phyloP scores from a whole-genome alignment of 2,888 invertebrate species.

The Rhogogaster chlorosoma region DNA sequence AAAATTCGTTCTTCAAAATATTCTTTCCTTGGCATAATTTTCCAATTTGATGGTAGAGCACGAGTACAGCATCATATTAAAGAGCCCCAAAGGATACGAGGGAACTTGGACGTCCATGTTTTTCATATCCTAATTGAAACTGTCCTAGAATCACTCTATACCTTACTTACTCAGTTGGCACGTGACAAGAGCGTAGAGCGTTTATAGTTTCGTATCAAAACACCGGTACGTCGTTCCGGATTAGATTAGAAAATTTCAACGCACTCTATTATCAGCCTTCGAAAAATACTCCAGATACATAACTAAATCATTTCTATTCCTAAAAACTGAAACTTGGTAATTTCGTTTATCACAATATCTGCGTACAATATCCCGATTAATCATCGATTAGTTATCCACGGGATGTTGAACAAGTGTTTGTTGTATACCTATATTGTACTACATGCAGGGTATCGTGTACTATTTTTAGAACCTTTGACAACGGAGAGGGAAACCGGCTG shows the following conservation, averaged over 20 bases:
- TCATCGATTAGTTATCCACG: neutral
- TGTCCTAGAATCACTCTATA: neutral
- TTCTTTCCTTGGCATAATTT: too few species aligned
- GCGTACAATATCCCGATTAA: neutral
- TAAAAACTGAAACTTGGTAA: neutral
- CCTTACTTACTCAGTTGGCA: neutral
- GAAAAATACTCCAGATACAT: neutral
- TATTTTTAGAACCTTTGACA: slow-evolving; percentile 26
- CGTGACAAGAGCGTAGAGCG: neutral
- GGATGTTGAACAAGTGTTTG: neutral
- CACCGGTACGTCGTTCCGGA: neutral
- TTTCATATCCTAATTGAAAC: neutral
- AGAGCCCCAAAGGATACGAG: neutral
- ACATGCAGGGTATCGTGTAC: neutral
- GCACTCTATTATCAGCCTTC: neutral
- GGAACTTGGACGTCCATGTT: neutral
- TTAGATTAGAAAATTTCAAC: neutral
- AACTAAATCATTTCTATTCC: neutral
- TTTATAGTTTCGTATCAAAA: neutral
- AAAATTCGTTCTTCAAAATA: too few species aligned
- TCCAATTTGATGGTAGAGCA: too few species aligned
- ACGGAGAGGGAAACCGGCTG: slow-evolving; percentile 16
- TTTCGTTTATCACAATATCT: neutral
- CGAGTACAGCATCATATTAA: neutral
- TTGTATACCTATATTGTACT: neutral